Conservation (phyloP, 2,888 invertebrate species). For the Drosophila dives region DNA sequence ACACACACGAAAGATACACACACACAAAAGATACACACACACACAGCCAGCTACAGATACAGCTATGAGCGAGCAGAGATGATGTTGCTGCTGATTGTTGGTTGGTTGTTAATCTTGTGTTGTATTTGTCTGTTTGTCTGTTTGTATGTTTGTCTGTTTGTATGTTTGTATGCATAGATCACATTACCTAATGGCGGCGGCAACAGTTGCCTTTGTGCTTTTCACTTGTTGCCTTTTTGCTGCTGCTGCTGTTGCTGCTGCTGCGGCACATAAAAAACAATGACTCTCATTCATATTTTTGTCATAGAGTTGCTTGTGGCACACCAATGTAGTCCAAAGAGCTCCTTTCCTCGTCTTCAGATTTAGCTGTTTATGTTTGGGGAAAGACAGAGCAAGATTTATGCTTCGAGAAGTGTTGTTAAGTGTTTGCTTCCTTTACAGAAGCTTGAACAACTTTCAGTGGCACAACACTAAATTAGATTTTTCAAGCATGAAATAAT, state of each 20-base stretch:
- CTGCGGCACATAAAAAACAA: conserved; percentile 36
- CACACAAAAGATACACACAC: conserved; percentile 7
- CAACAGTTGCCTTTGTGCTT: conserved; percentile 57
- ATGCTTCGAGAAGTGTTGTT: conserved; percentile 15
- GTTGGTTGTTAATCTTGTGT: conserved; percentile 23
- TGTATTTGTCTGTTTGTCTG: neutral
- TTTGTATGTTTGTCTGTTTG: neutral
- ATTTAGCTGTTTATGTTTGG: neutral
- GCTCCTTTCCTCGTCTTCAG: conserved; percentile 7
- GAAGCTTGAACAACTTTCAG: conserved; percentile 4
- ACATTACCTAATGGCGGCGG: conserved; percentile 74
- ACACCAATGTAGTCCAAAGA: conserved; percentile 43
- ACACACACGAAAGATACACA: conserved; percentile 32
- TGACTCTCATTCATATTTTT: conserved; percentile 48
- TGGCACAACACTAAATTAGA: neutral
- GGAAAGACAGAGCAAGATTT: conserved; percentile 3
- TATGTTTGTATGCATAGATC: conserved; percentile 58
- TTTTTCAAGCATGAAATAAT: neutral
- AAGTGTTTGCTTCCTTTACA: conserved; percentile 26
- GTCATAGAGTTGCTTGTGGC: conserved; percentile 50
- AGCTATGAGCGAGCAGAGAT: conserved; percentile 19
- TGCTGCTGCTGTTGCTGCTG: conserved; percentile 27
- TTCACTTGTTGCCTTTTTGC: conserved; percentile 55
- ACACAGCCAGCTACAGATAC: conserved; percentile 17
- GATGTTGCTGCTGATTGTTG: conserved; percentile 29